Evolutionary conservation across 2,888 invertebrate genomes (phyloP).

Genomic region (Hermaeophaga mercurialis): DNA sequence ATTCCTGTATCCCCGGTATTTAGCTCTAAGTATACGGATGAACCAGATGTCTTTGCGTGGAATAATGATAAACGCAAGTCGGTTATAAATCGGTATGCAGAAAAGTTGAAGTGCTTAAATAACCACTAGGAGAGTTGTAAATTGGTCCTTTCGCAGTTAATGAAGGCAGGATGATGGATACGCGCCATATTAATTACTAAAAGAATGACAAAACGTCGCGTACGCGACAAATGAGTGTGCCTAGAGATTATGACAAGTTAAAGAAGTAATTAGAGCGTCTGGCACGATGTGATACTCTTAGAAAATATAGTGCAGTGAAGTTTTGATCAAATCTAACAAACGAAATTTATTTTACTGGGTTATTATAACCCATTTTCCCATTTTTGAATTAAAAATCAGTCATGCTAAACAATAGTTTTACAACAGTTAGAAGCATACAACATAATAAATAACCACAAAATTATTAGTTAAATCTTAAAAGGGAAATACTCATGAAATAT

Average conservation of each 20-base stretch:
- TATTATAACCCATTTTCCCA: too few relatives aligned
- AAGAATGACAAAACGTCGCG: conserved; percentile 48
- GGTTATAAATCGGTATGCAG: conserved; percentile 51
- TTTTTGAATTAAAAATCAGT: too few relatives aligned
- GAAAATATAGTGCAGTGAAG: conserved; percentile 34
- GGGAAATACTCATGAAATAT: too few relatives aligned
- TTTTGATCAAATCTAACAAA: too few relatives aligned
- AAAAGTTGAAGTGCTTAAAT: conserved; percentile 47
- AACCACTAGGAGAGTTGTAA: conserved; percentile 52
- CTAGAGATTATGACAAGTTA: conserved; percentile 51
- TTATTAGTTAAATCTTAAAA: too few relatives aligned
- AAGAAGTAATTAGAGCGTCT: conserved; percentile 52
- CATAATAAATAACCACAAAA: too few relatives aligned
- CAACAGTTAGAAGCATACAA: too few relatives aligned
- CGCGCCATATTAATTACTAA: conserved; percentile 53
- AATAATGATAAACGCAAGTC: conserved; percentile 39
- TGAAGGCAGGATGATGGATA: conserved; percentile 52
- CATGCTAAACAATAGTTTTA: too few relatives aligned
- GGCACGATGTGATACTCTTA: conserved; percentile 44
- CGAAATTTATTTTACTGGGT: too few relatives aligned
- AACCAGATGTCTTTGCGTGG: conserved; percentile 1
- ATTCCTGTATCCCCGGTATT: conserved; percentile 17
- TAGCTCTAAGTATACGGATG: conserved; percentile 5
- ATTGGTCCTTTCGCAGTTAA: conserved; percentile 52
- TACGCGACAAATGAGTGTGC: conserved; percentile 49